Percentiles rank a stretch among this genome's conserved stretches.
These are phyloP conservation scores for Amitus sp. DNA, from an alignment of 2,888 invertebrate genomes.

Conservation along the genomic window DNA sequence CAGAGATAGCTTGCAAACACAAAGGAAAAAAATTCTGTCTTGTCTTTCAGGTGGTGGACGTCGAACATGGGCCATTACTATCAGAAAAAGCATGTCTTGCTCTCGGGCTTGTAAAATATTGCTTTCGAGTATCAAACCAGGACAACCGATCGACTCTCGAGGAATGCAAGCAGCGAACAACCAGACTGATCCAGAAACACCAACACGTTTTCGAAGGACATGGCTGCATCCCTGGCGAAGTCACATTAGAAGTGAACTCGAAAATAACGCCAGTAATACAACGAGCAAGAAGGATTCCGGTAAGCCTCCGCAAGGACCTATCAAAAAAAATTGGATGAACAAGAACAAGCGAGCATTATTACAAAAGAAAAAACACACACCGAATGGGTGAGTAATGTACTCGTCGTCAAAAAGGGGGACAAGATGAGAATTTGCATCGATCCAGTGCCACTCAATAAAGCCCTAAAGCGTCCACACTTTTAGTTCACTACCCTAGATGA, in stretches of 20 bases:
- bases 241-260: not conserved
- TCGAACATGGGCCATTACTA: slow-evolving; percentile 12
- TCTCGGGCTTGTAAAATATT: slow-evolving; percentile 9
- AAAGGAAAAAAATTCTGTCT: not conserved
- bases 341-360: slow-evolving; percentile 6
- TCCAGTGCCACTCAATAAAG: slow-evolving; percentile 5
- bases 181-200: not conserved
- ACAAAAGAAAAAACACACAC: not conserved
- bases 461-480: slow-evolving; percentile 1
- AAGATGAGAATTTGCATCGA: slow-evolving; percentile 10
- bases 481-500: slow-evolving; percentile 11
- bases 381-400: slow-evolving; percentile 8
- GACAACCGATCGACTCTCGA: not conserved
- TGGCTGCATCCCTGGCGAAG: not conserved
- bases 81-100: slow-evolving; percentile 9
- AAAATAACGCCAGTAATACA: slow-evolving; percentile 4
- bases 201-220: not conserved
- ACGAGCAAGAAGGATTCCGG: not conserved
- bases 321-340: not conserved
- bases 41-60: slow-evolving; percentile 1
- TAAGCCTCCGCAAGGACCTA: slow-evolving; percentile 5
- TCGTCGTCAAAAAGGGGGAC: slow-evolving; percentile 6
- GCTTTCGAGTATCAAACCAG: not conserved
- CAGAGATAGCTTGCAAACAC: not conserved
- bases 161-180: not conserved